These are phyloP conservation scores for Arnoldichthys spilopterus DNA, from an alignment of 2,797 vertebrate genomes.

Conservation along the genomic window DNA sequence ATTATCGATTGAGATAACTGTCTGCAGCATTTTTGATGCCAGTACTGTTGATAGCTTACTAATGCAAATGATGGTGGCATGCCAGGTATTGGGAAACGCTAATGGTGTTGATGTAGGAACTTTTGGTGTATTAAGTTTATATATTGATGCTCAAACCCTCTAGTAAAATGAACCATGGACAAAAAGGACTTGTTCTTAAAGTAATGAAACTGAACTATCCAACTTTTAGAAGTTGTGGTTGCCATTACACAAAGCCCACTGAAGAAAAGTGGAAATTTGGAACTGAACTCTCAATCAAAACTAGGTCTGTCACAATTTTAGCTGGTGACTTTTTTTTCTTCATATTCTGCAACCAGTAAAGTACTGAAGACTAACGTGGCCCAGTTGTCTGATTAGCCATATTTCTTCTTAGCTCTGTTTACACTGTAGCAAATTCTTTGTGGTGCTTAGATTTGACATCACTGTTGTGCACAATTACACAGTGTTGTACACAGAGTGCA, in stretches of 20 bases:
- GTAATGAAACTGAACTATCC: neutral
- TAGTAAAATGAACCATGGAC: neutral
- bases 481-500: too few relatives aligned
- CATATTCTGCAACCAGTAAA: too few relatives aligned
- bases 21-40: slow-evolving; percentile 2
- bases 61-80: slow-evolving; percentile 17
- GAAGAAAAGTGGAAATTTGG: neutral
- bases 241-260: too few relatives aligned
- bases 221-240: neutral
- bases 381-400: too few relatives aligned
- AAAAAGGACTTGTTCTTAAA: neutral
- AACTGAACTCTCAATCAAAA: neutral
- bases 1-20: neutral
- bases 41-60: neutral
- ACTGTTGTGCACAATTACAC: too few relatives aligned
- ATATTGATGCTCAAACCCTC: neutral
- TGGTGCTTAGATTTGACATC: too few relatives aligned
- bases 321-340: too few relatives aligned
- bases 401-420: too few relatives aligned
- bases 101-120: slow-evolving; percentile 19
- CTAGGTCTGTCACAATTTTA: too few relatives aligned
- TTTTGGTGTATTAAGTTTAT: slow-evolving; percentile 5
- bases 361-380: too few relatives aligned
- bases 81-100: neutral
- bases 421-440: too few relatives aligned